Evolutionary conservation across 2,797 vertebrate species (phyloP).

Genomic region (Adrianichthys oophorus): DNA sequence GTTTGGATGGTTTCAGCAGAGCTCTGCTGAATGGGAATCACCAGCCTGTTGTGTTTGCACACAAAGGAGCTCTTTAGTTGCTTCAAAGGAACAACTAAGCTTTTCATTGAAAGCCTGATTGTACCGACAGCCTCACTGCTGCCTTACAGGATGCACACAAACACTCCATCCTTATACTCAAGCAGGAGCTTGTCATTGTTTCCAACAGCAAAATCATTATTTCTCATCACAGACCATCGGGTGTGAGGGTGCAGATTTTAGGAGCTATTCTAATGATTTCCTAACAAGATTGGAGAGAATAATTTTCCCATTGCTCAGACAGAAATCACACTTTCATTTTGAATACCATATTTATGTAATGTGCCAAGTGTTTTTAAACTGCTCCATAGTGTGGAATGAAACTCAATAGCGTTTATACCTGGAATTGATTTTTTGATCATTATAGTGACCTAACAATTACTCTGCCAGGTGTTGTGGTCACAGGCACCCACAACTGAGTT

Average conservation of each 20-base stretch:
- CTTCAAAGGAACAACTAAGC: conserved; percentile 71
- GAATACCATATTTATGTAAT: background rate
- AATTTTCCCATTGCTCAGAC: background rate
- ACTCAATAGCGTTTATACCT: conserved; percentile 5
- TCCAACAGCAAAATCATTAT: conserved; percentile 45
- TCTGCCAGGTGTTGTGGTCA: conserved; percentile 49
- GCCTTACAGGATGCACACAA: conserved; percentile 47
- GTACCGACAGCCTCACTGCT: conserved; percentile 47
- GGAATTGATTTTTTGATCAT: conserved; percentile 15
- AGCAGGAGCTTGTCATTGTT: conserved; percentile 55
- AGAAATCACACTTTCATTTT: conserved; percentile 1
- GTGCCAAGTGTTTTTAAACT: background rate
- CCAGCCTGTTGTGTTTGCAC: conserved; percentile 70
- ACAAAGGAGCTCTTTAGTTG: conserved; percentile 76
- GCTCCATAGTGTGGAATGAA: background rate
- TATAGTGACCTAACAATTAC: conserved; percentile 33
- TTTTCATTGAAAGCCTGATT: conserved; percentile 66
- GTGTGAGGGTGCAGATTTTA: no score
- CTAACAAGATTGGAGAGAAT: background rate
- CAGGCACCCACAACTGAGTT: conserved; percentile 30
- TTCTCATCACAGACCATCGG: no score
- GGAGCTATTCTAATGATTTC: no score
- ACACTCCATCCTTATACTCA: conserved; percentile 37
- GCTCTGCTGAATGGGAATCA: conserved; percentile 61
- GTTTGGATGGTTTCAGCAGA: conserved; percentile 60